Evolutionary conservation across 1,140 invertebrate genomes (phyloP).

Genomic region (Drosophila seguyi): DNA sequence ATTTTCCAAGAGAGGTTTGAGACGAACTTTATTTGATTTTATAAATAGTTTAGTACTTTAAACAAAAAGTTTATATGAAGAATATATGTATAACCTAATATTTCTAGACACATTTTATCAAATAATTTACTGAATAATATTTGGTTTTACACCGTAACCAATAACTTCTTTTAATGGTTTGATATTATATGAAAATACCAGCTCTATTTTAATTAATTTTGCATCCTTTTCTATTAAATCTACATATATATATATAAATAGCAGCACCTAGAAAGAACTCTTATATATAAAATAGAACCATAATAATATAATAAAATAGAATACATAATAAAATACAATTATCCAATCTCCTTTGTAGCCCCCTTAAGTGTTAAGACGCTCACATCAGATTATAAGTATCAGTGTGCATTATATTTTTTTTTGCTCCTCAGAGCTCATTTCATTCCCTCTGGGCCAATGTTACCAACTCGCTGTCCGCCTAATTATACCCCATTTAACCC

Average conservation of each 20-base stretch:
- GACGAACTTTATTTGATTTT: not conserved
- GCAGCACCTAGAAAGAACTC: not conserved
- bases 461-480: constrained; percentile 59
- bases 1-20: not conserved
- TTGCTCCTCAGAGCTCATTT: not conserved
- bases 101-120: no score
- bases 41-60: not conserved
- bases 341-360: not conserved
- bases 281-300: not conserved
- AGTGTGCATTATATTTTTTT: constrained; percentile 9
- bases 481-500: constrained; percentile 57
- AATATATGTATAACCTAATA: not conserved
- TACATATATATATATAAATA: not conserved
- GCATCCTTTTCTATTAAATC: not conserved
- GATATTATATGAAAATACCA: not conserved
- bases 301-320: no score
- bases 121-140: not conserved
- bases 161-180: not conserved
- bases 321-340: not conserved
- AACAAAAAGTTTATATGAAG: not conserved
- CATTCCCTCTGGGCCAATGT: constrained; percentile 27
- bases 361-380: constrained; percentile 5
- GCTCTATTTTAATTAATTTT: not conserved
- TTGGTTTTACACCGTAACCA: accelerated
- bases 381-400: constrained; percentile 13